Evolutionary conservation across 2,113 vertebrate genomes (phyloP), one percentile per base, ranked within the genome.

Genomic region (Enhydra lutris): DNA sequence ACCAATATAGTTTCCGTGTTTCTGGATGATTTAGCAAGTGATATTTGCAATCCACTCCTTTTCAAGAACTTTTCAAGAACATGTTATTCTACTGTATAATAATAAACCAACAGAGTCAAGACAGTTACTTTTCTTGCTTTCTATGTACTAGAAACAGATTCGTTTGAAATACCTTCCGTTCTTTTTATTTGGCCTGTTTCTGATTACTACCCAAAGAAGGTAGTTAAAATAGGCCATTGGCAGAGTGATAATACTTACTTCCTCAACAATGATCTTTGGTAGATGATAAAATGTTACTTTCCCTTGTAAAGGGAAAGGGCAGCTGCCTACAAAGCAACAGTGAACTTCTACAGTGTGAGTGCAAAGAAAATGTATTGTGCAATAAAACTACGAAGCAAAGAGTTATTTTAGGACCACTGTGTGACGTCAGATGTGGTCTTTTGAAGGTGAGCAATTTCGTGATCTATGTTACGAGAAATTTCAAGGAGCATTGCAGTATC

Each of bases 361-460:
- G 97, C 42, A 98, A 95, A 96, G 89, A 97, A 98, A 97, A 97
- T 91, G 52, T 82, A 88, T 96, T 97, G 69, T 98, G 47, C 50
- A 93, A 88, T n/a, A 63, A 98, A 89, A n/a, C 50, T 97, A 97
- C 69, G 76, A 97, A 98, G 89, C 84, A 94, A 73, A 34, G 76
- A 98, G 89, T 94, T 93, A 93, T 98, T 98, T 97, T 91, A 94
- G 89, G 11, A 97, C 80, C 96, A 94, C 79, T 42, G 34, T 24
- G 52, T 98, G 98, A 98, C 10, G 1, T 98, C 97, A 99, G 65
- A 96, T 97, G 57, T 97, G 94, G 97, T 98, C 96, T 98, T 98
- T 98, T 97, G 98, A 99, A 99, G 98, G 98, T 98, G 97, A 99
- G 55, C 50, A 98, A 73, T 87, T 98, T 94, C 74, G 55, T 97